Evolutionary conservation across 1,140 invertebrate species (phyloP).

Genomic region (Apis dorsata): DNA sequence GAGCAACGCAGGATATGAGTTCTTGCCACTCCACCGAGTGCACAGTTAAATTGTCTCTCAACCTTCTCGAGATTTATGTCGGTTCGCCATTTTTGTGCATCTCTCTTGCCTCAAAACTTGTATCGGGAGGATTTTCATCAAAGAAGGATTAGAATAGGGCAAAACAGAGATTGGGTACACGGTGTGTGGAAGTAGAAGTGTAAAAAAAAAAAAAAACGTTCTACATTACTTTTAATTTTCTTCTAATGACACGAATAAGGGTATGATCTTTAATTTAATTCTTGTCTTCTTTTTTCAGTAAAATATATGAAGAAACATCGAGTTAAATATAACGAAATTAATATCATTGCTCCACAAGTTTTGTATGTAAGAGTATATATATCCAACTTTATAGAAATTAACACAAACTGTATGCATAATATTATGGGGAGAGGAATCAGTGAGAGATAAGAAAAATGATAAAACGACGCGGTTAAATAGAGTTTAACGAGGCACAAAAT

Average conservation of each 20-base stretch:
- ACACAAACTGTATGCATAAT: no score
- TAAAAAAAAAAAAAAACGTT: neutral
- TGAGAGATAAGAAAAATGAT: conserved; percentile 1
- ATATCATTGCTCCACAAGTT: no score
- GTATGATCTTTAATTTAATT: no score
- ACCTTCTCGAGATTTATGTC: neutral
- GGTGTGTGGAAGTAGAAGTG: neutral
- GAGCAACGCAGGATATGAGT: neutral
- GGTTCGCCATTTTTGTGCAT: neutral
- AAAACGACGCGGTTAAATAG: neutral
- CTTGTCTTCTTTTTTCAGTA: no score
- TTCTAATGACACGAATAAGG: neutral
- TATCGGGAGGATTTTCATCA: neutral
- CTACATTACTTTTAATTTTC: neutral
- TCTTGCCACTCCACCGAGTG: neutral
- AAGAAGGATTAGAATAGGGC: no score
- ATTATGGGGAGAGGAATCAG: no score
- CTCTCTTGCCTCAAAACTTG: neutral
- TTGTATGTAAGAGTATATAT: no score
- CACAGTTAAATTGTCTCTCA: neutral
- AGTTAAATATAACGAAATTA: no score
- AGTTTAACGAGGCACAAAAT: neutral
- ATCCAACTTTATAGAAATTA: no score
- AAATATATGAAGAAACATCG: no score
- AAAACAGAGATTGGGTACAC: neutral